Base-by-base conservation (phyloP, 2,888 invertebrate genomes). In the Leptopilina myrica region DNA sequence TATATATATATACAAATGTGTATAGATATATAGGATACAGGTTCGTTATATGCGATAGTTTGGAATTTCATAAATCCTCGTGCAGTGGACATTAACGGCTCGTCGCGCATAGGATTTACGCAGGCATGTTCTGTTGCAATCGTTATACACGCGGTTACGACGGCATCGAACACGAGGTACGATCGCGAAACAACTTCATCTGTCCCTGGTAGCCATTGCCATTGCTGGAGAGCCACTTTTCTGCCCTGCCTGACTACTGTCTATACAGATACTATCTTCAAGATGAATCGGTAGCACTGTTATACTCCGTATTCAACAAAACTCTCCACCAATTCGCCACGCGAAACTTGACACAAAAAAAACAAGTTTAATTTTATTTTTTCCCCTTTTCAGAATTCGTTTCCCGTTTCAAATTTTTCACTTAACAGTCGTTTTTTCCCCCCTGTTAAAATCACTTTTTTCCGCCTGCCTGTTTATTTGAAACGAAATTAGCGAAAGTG, bases 251-350 rank as follows among this genome's bases (percentile, higher is more conserved):
- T 84, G 84, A 84, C 85, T 84, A 85, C 84, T 81, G 85, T 85
- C 85, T 80, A 69, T 76, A 84, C 81, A 33, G 87, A 87, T 87
- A 85, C 83, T 87, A 87, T 87, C 87, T 87, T 79, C 76, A 87
- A 87, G 87, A 87, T 84, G 85, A 87, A 87, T 87, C 85, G 87
- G 82, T 82, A 85, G 85, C 82, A 79, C 49, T 49, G 43, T 43
- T 43, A 43, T 33, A 33, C 33, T 33, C 5, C 7, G 8, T 8
- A 43, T 43, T 43, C 43, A 43, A 43, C 43, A 6, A 6, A 43
- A 43, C 43, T 43, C 8, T 43, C 7, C 43, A 43, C 43, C 43
- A 43, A 43, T 43, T 43, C 43, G 43, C 43, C 43, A 43, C 43
- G 43, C 43, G 5, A 5, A 43, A 43, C 43, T 43, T 43, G 7